phyloP scores from a whole-genome alignment of 1,140 invertebrate species.

The Bactericera cockerelli region DNA sequence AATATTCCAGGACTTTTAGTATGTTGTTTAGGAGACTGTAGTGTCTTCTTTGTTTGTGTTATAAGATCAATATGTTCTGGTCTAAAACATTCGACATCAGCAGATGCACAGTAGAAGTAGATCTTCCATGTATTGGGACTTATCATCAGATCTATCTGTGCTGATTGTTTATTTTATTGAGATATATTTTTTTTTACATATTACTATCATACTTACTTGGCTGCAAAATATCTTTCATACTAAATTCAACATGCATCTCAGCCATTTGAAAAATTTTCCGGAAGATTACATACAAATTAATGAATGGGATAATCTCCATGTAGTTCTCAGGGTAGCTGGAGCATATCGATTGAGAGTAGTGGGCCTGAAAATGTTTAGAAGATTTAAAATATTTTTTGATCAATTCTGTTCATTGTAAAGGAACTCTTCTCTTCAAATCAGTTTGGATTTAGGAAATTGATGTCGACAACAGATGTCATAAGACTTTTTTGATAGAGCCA shows the following conservation, averaged over 20 bases:
- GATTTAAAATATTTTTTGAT: background rate
- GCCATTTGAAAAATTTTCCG: background rate
- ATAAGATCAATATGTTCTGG: too few species aligned
- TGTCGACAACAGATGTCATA: too few species aligned
- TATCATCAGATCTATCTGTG: too few species aligned
- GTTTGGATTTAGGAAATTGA: background rate
- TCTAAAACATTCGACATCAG: too few species aligned
- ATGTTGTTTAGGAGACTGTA: too few species aligned
- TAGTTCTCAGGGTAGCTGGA: background rate
- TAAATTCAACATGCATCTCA: background rate
- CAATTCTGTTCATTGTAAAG: background rate
- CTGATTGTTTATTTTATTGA: too few species aligned
- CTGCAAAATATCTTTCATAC: constrained; percentile 2
- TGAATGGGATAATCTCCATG: background rate
- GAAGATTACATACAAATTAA: background rate
- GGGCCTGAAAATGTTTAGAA: background rate
- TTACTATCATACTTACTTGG: background rate
- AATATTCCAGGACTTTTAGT: too few species aligned
- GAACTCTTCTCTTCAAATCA: background rate
- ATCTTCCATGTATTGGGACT: too few species aligned
- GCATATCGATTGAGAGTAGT: background rate
- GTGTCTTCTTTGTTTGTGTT: too few species aligned
- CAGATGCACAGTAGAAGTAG: too few species aligned
- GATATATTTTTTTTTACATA: too few species aligned
- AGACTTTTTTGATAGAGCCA: too few species aligned